Evolutionary conservation across 1,140 invertebrate species (phyloP).

Genomic region (Drosophila ananassae): DNA sequence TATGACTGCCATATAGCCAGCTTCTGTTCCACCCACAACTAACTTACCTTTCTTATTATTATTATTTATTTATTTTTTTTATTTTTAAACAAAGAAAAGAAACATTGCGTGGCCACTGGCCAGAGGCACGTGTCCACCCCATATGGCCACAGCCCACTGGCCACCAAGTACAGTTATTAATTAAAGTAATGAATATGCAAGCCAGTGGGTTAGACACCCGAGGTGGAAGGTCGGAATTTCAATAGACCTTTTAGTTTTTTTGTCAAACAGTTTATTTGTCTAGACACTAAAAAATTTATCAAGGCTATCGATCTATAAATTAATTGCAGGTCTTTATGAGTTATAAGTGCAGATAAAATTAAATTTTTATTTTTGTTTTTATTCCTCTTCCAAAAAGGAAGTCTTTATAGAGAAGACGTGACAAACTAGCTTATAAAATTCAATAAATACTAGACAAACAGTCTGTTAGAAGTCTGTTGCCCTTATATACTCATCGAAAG

Average conservation of each 20-base stretch:
- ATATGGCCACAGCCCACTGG: conserved; percentile 19
- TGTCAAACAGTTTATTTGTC: conserved; percentile 33
- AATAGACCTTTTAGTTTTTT: neutral
- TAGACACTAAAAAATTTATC: neutral
- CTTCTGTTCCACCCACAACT: too few relatives aligned
- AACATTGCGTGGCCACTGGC: conserved; percentile 31
- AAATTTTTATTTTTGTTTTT: neutral
- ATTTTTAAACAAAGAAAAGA: neutral
- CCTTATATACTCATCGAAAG: neutral
- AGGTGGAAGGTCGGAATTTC: conserved; percentile 6
- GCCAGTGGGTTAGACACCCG: neutral
- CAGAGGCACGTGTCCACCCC: conserved; percentile 51
- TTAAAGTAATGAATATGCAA: conserved; percentile 51
- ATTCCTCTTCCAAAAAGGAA: neutral
- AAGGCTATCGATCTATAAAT: neutral
- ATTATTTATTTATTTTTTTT: neutral
- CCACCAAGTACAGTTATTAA: conserved; percentile 26
- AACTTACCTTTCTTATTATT: neutral
- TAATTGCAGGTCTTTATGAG: too few relatives aligned
- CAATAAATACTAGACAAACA: neutral
- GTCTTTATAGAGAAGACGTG: neutral
- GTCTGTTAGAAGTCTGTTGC: neutral
- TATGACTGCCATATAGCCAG: too few relatives aligned
- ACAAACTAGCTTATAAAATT: neutral
- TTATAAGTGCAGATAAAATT: neutral